phyloP scores from a whole-genome alignment of 1,140 invertebrate genomes.

The Ceratina calcarata region DNA sequence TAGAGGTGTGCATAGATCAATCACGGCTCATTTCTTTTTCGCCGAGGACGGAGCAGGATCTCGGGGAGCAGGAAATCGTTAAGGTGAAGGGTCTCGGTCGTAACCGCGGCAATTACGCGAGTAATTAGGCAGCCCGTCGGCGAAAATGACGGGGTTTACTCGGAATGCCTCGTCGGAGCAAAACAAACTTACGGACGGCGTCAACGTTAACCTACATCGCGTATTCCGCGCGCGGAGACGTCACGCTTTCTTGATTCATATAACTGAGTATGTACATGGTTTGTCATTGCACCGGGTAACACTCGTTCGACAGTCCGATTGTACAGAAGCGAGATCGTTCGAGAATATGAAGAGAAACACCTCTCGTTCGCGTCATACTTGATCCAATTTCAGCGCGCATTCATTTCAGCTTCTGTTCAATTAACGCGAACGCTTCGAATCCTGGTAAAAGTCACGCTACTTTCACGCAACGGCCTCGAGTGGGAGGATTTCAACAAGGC shows the following conservation, averaged over 20 bases:
- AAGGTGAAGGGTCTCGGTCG: neutral
- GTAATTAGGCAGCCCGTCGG: constrained; percentile 12
- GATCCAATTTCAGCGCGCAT: constrained; percentile 51
- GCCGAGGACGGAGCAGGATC: constrained; percentile 12
- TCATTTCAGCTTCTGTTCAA: neutral
- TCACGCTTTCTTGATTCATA: constrained; percentile 19
- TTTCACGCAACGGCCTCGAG: constrained; percentile 25
- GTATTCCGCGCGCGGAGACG: neutral
- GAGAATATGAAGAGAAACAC: neutral
- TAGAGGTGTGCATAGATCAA: constrained; percentile 39
- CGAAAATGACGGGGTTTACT: neutral
- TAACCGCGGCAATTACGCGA: constrained; percentile 26
- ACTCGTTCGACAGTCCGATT: neutral
- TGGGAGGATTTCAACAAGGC: neutral
- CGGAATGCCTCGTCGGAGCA: neutral
- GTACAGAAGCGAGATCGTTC: neutral
- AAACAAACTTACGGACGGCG: constrained; percentile 17
- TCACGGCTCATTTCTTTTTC: constrained; percentile 11
- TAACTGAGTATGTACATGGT: neutral
- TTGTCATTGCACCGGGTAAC: constrained; percentile 14
- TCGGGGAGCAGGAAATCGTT: constrained; percentile 24
- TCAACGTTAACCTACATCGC: constrained; percentile 24
- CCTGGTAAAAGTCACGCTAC: constrained; percentile 17
- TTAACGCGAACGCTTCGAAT: constrained; percentile 5
- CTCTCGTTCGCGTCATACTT: constrained; percentile 10